phyloP scores from a whole-genome alignment of 2,797 vertebrate species.

The Malacoraja senta region DNA sequence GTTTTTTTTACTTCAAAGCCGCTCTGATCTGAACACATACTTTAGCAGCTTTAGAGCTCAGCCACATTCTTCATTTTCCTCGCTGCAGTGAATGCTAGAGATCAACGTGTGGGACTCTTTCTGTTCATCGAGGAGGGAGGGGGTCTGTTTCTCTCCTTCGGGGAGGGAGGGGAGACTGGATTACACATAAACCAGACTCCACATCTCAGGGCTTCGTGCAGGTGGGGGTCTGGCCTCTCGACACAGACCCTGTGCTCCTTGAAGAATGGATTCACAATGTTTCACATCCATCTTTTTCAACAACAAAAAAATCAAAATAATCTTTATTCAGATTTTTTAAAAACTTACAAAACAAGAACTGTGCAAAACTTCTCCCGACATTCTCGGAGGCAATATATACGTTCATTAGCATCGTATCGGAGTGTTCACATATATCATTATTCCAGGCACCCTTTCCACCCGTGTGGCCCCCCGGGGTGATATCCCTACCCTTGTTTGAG shows the following conservation, averaged over 20 bases:
- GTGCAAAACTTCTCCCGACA: too few relatives aligned
- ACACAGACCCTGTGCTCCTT: too few relatives aligned
- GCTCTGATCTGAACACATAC: neutral
- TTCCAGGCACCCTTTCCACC: too few relatives aligned
- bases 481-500: too few relatives aligned
- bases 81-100: neutral
- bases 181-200: neutral
- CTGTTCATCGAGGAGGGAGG: neutral
- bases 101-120: neutral
- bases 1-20: neutral
- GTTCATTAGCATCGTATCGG: too few relatives aligned
- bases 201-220: neutral
- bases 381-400: too few relatives aligned
- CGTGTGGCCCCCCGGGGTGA: too few relatives aligned
- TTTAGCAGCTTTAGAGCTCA: neutral
- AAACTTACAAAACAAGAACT: too few relatives aligned
- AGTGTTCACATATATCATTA: too few relatives aligned
- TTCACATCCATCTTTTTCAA: too few relatives aligned
- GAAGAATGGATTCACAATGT: neutral
- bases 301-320: too few relatives aligned
- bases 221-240: neutral
- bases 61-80: neutral
- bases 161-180: neutral
- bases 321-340: too few relatives aligned
- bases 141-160: neutral